Evolutionary conservation across 1,140 invertebrate species (phyloP), one percentile per base, ranked within the genome.

Genomic region (Oreohelix idahoensis): DNA sequence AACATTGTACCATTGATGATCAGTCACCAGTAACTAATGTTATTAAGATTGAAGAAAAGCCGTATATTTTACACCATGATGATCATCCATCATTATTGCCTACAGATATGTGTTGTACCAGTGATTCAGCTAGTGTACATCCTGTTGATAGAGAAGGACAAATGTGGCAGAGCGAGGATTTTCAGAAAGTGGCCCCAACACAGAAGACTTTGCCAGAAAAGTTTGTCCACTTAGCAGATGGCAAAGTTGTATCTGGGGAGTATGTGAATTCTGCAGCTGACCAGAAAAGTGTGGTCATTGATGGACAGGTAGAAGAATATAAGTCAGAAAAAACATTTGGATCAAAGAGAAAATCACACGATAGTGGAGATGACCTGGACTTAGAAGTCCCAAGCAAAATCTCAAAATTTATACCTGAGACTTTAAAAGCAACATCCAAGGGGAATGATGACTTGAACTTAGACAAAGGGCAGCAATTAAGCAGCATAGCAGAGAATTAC

Each of bases 401-500:
- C 32, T 38, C 70, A 35, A 69, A 45, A 77, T 38, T 29, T 4
- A 53, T 20, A 17, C 1, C 5, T 29, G 11, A 42, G 23, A 23
- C 42, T 77, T 35, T 35, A 53, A 17, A 17, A 51, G 11, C 26
- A 23, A 51, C 23, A 5, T 26, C 76, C n/a, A 26, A 78, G 36
- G 15, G 17, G 38, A 4, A 36, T n/a, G 49, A 29, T 42, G n/a
- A 42, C 0, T 29, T 13, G n/a, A 2, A 42, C 20, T n/a, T 29
- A 32, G 17, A 69, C 63, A 66, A 29, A 69, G 58, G 45, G 58
- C 63, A 63, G 45, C 75, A 77, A 58, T 20, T 58, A 23, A 35
- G 32, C 42, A 77, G n/a, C 38, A 35, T 20, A 11, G 35, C 26
- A 77, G 42, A 49, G 29, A 77, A 29, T 51, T 32, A 45, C 4